Percentiles rank a stretch among this genome's conserved stretches.
Conservation (phyloP, 1,140 invertebrate genomes). For the Diachasmimorpha longicaudata region DNA sequence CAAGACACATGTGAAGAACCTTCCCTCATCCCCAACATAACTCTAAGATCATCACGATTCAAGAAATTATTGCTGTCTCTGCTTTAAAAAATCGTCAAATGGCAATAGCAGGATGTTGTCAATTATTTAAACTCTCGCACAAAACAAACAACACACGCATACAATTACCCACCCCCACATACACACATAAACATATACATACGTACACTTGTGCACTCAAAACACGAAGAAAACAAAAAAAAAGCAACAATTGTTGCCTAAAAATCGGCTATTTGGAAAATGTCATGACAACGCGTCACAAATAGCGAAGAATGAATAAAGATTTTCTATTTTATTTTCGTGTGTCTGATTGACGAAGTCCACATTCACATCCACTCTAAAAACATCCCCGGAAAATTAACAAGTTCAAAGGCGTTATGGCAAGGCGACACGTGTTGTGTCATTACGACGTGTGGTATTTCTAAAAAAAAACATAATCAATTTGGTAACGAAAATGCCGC, state of each 20-base stretch:
- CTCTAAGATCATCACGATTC: constrained; percentile 17
- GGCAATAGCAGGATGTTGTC: background rate
- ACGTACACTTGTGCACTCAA: background rate
- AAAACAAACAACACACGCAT: background rate
- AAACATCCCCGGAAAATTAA: background rate
- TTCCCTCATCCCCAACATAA: background rate
- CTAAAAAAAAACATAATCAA: constrained; percentile 1
- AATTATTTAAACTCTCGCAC: background rate
- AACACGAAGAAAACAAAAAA: background rate
- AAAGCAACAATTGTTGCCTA: background rate
- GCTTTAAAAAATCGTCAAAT: background rate
- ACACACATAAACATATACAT: background rate
- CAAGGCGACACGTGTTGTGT: background rate
- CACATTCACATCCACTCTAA: background rate
- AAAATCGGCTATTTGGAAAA: background rate
- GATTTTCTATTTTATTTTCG: background rate
- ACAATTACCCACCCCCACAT: background rate
- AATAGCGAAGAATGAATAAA: background rate
- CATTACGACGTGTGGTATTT: background rate
- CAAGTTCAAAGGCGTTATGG: background rate
- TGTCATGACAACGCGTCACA: background rate
- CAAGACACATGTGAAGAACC: constrained; percentile 84
- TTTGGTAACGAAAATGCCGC: background rate
- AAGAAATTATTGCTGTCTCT: constrained; percentile 17
- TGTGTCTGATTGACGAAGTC: background rate